phyloP scores from a whole-genome alignment of 1,140 invertebrate species.

The Apis florea region DNA sequence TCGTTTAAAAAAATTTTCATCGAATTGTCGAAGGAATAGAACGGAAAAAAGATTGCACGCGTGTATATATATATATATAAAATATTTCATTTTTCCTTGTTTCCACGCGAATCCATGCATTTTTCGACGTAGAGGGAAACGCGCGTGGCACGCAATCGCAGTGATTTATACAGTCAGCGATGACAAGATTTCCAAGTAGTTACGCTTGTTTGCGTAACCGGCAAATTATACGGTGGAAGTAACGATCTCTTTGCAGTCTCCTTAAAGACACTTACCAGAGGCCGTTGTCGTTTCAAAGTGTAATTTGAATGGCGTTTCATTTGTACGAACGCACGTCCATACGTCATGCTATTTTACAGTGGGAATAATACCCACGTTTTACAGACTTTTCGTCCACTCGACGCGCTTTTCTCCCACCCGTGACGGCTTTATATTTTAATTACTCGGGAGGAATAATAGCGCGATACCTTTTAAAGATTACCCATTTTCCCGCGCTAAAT shows the following conservation, averaged over 20 bases:
- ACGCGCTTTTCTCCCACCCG: neutral
- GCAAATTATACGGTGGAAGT: slow-evolving; percentile 43
- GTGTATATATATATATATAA: too few species aligned
- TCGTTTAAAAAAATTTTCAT: too few species aligned
- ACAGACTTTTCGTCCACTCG: neutral
- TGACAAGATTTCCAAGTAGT: slow-evolving; percentile 37
- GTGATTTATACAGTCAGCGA: slow-evolving; percentile 36
- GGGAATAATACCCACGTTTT: slow-evolving; percentile 27
- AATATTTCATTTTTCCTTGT: neutral
- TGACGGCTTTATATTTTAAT: neutral
- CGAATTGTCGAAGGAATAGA: too few species aligned
- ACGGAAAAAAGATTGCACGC: neutral
- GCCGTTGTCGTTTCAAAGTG: slow-evolving; percentile 17
- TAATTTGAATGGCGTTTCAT: slow-evolving; percentile 28
- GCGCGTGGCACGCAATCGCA: slow-evolving; percentile 29
- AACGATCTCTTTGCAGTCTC: slow-evolving; percentile 42
- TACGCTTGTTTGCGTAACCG: slow-evolving; percentile 35
- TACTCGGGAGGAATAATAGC: neutral
- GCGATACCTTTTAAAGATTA: slow-evolving; percentile 1
- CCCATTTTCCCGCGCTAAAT: neutral
- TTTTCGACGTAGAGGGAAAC: slow-evolving; percentile 12
- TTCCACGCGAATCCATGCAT: neutral
- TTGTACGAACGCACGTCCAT: neutral
- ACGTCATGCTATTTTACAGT: slow-evolving; percentile 14
- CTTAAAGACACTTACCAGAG: slow-evolving; percentile 30